A percentile compares a stretch with the other conserved stretches of the same genome.
These are phyloP conservation scores for Plebejus argus DNA, from an alignment of 2,888 invertebrate genomes.

Conservation along the genomic window DNA sequence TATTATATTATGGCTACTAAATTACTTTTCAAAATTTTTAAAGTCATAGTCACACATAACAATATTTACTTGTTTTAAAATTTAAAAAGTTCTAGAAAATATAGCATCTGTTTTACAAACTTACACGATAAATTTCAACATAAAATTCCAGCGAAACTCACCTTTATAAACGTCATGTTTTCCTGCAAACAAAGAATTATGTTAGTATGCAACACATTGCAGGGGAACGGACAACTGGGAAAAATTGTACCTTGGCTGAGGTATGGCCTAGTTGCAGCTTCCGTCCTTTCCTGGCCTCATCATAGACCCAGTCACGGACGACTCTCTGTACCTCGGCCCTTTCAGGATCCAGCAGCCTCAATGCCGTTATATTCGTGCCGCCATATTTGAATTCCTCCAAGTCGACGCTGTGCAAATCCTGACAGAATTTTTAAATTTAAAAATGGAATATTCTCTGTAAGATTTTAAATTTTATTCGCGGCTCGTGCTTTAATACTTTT, in stretches of 20 bases:
- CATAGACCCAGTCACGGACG: constrained; percentile 89
- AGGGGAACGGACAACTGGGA: constrained; percentile 34
- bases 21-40: neutral
- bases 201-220: constrained; percentile 34
- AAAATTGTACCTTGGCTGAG: constrained; percentile 74
- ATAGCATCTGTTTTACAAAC: constrained; percentile 15
- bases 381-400: constrained; percentile 96
- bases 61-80: neutral
- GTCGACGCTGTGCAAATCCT: constrained; percentile 96
- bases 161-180: constrained; percentile 87
- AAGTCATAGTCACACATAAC: neutral
- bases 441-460: constrained; percentile 17
- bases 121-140: constrained; percentile 12
- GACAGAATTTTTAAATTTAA: constrained; percentile 33
- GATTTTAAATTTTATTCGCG: constrained; percentile 11
- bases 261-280: constrained; percentile 82
- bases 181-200: constrained; percentile 72
- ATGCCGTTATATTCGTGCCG: constrained; percentile 96
- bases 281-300: constrained; percentile 84
- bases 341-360: constrained; percentile 93
- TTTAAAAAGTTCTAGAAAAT: neutral
- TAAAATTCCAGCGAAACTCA: constrained; percentile 55
- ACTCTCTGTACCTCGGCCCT: constrained; percentile 89
- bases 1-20: too few relatives aligned
- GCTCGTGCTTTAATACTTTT: constrained; percentile 3